A percentile compares a stretch with the other conserved stretches of the same genome.
Evolutionary conservation across 2,797 vertebrate species (phyloP).

Genomic region (Alauda arvensis): DNA sequence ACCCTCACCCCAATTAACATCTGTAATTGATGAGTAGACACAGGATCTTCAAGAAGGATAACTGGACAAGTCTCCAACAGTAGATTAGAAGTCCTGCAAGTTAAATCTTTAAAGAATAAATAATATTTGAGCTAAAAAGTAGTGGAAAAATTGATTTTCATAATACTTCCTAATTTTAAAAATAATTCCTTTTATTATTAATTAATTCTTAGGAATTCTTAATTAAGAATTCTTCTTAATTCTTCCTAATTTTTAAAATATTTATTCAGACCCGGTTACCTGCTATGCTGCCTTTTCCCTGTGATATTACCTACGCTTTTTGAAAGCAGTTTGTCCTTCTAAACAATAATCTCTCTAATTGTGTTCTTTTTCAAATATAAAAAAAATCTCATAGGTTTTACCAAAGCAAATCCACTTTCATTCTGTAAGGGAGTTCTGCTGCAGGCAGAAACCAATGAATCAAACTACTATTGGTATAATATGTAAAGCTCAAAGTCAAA

Average conservation of each 20-base stretch:
- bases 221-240: background rate
- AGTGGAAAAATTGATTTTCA: background rate
- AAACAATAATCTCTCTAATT: background rate
- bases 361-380: background rate
- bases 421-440: background rate
- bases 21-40: background rate
- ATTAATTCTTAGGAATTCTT: background rate
- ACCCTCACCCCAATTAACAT: background rate
- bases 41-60: background rate
- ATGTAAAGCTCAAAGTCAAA: background rate
- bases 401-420: background rate
- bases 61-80: background rate
- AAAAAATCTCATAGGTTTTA: background rate
- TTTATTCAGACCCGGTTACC: background rate
- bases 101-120: background rate
- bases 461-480: background rate
- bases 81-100: background rate
- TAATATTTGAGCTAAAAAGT: background rate
- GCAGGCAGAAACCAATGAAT: background rate
- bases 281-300: background rate
- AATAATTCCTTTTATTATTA: background rate
- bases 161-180: background rate
- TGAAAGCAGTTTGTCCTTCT: background rate
- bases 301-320: background rate
- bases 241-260: background rate